These are phyloP conservation scores for Parazoanthus darwini DNA, from an alignment of 92 coral and sea anemone species.

Conservation along the genomic window DNA sequence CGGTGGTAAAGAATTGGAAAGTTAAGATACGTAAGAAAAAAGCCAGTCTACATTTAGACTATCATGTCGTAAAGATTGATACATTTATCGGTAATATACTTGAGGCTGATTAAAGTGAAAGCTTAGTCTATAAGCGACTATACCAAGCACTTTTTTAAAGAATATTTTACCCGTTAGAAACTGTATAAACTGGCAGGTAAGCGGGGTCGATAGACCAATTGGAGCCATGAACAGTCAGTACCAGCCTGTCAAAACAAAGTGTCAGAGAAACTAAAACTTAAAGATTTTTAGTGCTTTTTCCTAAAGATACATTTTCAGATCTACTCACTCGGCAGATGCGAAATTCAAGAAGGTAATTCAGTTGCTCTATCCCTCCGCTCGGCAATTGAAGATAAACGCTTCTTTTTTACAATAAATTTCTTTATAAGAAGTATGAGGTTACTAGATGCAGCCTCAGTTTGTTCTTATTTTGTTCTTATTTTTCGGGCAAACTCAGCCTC, in stretches of 20 bases:
- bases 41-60: neutral
- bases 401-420: no score
- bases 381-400: neutral
- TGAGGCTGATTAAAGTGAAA: neutral
- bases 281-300: no score
- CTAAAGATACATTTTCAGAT: no score
- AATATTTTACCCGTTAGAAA: no score
- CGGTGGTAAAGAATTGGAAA: neutral
- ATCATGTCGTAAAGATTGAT: neutral
- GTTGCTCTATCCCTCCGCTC: neutral
- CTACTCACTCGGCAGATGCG: neutral
- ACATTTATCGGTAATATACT: neutral
- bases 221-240: neutral
- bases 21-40: neutral
- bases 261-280: no score
- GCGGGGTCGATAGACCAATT: neutral
- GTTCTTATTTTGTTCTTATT: no score
- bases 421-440: no score
- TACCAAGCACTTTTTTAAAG: no score
- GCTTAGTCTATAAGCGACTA: no score
- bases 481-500: no score
- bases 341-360: neutral
- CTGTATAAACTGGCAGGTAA: neutral
- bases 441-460: no score
- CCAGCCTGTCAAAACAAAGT: no score